phyloP scores from a whole-genome alignment of 37 sponge, comb jelly and placozoan genomes.

The Ianthella basta region DNA sequence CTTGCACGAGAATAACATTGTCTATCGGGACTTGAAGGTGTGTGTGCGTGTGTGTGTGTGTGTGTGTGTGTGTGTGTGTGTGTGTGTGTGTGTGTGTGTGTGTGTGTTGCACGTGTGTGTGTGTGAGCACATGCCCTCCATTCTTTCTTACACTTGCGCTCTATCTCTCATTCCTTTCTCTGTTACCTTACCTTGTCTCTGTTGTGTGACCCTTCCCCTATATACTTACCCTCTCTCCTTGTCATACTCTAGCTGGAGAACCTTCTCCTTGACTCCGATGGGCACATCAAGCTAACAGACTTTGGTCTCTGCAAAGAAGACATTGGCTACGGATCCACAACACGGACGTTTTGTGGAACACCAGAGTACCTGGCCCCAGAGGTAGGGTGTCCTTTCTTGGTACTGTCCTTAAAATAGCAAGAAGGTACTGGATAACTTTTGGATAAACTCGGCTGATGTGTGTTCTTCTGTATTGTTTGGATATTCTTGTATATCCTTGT shows the following conservation, averaged over 20 bases:
- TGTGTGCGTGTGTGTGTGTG: background rate
- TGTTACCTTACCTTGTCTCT: background rate
- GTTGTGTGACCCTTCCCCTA: background rate
- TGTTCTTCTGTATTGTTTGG: background rate
- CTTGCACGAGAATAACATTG: constrained; percentile 84
- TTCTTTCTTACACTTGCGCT: background rate
- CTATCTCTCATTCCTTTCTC: background rate
- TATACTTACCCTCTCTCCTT: background rate
- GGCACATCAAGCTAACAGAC: constrained; percentile 97
- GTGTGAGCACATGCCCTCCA: background rate
- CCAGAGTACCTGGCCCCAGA: constrained; percentile 99
- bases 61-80: background rate
- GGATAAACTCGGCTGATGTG: background rate
- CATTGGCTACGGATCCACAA: constrained; percentile 92
- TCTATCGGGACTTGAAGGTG: constrained; percentile 96
- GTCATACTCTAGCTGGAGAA: constrained; percentile 87
- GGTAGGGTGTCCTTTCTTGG: constrained; percentile 39
- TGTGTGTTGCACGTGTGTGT: constrained; percentile 11
- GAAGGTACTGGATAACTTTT: background rate
- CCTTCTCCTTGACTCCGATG: constrained; percentile 89
- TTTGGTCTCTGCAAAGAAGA: constrained; percentile 99
- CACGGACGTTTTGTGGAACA: constrained; percentile 98
- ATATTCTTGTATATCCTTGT: too few relatives aligned
- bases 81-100: background rate
- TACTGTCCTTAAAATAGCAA: background rate